Conservation (phyloP, 2,888 invertebrate genomes). For the Oscheius sp. region DNA sequence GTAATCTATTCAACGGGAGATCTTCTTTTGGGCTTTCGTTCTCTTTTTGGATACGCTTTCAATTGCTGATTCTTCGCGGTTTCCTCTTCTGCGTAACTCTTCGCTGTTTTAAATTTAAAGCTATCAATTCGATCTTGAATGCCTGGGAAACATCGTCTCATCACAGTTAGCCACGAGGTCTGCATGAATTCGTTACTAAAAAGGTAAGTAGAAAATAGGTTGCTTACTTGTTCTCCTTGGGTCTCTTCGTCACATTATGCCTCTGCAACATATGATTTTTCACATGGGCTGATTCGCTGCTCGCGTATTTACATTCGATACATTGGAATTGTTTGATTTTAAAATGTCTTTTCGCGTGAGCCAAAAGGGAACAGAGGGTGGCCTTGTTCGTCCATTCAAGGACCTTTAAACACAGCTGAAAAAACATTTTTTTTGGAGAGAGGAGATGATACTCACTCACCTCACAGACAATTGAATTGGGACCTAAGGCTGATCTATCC, state of each 20-base stretch:
- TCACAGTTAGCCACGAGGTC: constrained; percentile 10
- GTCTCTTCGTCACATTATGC: neutral
- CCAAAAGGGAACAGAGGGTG: constrained; percentile 17
- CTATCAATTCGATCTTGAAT: constrained; percentile 7
- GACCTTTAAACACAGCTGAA: constrained; percentile 25
- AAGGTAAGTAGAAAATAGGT: neutral
- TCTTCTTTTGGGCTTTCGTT: constrained; percentile 91
- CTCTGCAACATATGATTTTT: constrained; percentile 5
- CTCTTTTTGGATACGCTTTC: constrained; percentile 82
- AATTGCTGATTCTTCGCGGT: neutral
- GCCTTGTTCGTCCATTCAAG: constrained; percentile 15
- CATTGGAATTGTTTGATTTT: constrained; percentile 22
- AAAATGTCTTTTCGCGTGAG: constrained; percentile 27
- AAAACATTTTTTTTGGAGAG: neutral
- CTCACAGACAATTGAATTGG: neutral
- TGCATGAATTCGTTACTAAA: constrained; percentile 25
- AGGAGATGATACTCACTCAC: neutral
- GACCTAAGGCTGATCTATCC: neutral
- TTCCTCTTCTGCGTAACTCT: neutral
- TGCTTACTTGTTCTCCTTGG: constrained; percentile 19
- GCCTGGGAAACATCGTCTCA: constrained; percentile 16
- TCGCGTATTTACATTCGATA: constrained; percentile 4
- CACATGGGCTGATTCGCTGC: constrained; percentile 22
- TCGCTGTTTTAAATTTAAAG: constrained; percentile 18
- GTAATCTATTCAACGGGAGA: constrained; percentile 94